Evolutionary conservation across 2,888 invertebrate genomes (phyloP).

Genomic region (Mesorhabditis spiculigera): DNA sequence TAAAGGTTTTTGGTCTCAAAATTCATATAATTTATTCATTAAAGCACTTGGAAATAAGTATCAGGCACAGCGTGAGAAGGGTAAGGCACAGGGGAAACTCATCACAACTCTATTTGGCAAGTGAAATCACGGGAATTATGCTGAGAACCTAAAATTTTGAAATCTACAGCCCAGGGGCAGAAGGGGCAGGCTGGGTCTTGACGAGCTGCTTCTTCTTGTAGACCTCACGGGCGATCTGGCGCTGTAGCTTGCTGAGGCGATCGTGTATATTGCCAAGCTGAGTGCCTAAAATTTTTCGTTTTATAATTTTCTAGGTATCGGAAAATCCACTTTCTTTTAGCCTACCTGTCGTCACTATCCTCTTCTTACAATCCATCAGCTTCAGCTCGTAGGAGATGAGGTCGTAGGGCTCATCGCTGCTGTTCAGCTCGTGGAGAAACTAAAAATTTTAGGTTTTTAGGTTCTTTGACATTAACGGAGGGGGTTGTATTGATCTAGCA

Average conservation of each 20-base stretch:
- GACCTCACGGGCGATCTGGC: slow-evolving; percentile 35
- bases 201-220: slow-evolving; percentile 24
- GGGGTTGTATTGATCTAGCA: too few species aligned
- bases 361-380: slow-evolving; percentile 27
- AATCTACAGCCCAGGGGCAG: slow-evolving; percentile 8
- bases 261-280: slow-evolving; percentile 24
- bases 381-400: slow-evolving; percentile 26
- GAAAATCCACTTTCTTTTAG: slow-evolving; percentile 7
- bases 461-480: too few species aligned
- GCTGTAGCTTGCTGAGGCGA: slow-evolving; percentile 31
- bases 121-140: background rate
- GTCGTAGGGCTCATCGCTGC: slow-evolving; percentile 27
- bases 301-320: slow-evolving; percentile 9
- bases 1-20: too few species aligned
- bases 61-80: background rate
- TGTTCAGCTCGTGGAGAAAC: slow-evolving; percentile 32
- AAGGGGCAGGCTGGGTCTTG: slow-evolving; percentile 5
- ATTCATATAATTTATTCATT: too few species aligned
- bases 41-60: too few species aligned
- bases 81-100: slow-evolving; percentile 3
- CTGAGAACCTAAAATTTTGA: background rate
- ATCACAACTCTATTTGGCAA: background rate
- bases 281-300: background rate
- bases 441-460: slow-evolving; percentile 13
- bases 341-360: slow-evolving; percentile 13